These are phyloP conservation scores for Unio delphinus DNA, from an alignment of 2,888 invertebrate genomes.

Conservation along the genomic window DNA sequence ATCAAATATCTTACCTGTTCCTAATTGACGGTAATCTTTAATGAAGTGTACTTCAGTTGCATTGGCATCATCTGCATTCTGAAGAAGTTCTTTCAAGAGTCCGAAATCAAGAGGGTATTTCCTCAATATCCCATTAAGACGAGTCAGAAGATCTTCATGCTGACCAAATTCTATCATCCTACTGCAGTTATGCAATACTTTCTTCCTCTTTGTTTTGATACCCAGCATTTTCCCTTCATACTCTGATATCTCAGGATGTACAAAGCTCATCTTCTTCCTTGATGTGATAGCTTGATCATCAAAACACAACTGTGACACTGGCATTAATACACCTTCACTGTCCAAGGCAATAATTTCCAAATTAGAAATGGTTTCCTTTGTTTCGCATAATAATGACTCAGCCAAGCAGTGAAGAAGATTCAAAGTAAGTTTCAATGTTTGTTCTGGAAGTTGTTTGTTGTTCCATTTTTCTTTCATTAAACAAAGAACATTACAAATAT, in stretches of 20 bases:
- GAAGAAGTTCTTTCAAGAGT: slow-evolving; percentile 62
- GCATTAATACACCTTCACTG: slow-evolving; percentile 21
- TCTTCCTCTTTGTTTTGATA: slow-evolving; percentile 11
- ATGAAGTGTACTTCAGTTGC: slow-evolving; percentile 59
- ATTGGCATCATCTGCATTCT: slow-evolving; percentile 64
- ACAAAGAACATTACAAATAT: neutral
- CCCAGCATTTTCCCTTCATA: slow-evolving; percentile 11
- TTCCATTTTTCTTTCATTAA: neutral
- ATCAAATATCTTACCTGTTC: slow-evolving; percentile 11
- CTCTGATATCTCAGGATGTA: slow-evolving; percentile 22
- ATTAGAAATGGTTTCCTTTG: neutral
- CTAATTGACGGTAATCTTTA: slow-evolving; percentile 43
- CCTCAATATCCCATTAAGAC: slow-evolving; percentile 51
- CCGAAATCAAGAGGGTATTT: slow-evolving; percentile 59
- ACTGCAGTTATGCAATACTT: neutral
- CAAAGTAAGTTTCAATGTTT: neutral
- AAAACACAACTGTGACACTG: slow-evolving; percentile 37
- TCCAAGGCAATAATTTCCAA: too few relatives aligned
- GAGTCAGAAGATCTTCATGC: slow-evolving; percentile 51
- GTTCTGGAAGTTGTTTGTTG: neutral
- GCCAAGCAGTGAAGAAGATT: slow-evolving; percentile 24
- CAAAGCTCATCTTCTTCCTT: slow-evolving; percentile 22
- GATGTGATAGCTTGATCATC: slow-evolving; percentile 46
- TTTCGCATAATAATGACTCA: neutral
- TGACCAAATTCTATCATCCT: slow-evolving; percentile 56